Evolutionary conservation across 2,797 vertebrate genomes (phyloP).

Genomic region (Channa striata): DNA sequence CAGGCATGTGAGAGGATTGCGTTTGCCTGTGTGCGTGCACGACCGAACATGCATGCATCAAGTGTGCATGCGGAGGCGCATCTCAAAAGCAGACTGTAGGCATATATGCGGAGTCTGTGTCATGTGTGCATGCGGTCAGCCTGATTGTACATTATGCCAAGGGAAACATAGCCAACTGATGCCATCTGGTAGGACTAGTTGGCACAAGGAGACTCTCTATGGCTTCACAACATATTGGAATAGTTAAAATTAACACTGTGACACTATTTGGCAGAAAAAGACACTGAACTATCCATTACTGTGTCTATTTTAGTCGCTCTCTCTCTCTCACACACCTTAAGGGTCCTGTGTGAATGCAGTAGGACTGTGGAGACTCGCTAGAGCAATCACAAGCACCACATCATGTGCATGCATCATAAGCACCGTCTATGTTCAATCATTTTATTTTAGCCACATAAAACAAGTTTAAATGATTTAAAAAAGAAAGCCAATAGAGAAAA

Average conservation of each 20-base stretch:
- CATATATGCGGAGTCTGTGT: constrained; percentile 43
- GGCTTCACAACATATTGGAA: constrained; percentile 85
- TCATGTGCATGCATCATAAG: constrained; percentile 15
- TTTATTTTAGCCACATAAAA: constrained; percentile 77
- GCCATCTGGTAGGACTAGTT: constrained; percentile 87
- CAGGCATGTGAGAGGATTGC: background rate
- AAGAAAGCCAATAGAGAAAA: constrained; percentile 51
- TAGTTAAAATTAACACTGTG: constrained; percentile 89
- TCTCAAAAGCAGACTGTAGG: constrained; percentile 44
- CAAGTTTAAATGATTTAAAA: constrained; percentile 53
- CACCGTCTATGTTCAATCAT: constrained; percentile 6
- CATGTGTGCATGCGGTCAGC: constrained; percentile 69
- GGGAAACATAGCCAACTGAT: constrained; percentile 79
- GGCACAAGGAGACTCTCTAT: constrained; percentile 76
- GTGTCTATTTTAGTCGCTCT: constrained; percentile 73
- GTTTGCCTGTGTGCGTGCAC: constrained; percentile 26
- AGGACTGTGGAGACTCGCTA: constrained; percentile 22
- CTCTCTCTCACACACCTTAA: constrained; percentile 47
- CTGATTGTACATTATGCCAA: constrained; percentile 75
- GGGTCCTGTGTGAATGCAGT: constrained; percentile 23
- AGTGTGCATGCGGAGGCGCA: background rate
- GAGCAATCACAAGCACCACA: constrained; percentile 1
- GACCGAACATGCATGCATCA: constrained; percentile 12
- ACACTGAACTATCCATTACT: constrained; percentile 70
- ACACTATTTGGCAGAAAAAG: constrained; percentile 84